Percentiles rank a stretch among this genome's conserved stretches.
phyloP scores from a whole-genome alignment of 2,113 vertebrate species.

The Ceratotherium simum region DNA sequence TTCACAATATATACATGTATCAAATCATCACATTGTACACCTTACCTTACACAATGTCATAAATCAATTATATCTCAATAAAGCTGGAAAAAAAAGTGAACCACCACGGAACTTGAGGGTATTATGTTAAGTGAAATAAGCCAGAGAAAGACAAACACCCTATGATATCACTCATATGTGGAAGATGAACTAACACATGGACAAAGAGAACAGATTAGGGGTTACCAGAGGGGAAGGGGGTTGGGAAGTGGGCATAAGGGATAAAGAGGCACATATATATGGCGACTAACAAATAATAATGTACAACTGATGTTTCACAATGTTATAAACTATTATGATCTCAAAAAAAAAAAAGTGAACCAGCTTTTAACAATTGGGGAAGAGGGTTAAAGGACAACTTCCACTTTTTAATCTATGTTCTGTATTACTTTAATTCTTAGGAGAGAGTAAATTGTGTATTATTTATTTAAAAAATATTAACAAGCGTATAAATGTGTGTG shows the following conservation, averaged over 20 bases:
- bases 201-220: too few species aligned
- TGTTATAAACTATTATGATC: too few species aligned
- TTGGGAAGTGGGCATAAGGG: too few species aligned
- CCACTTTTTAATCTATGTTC: neutral
- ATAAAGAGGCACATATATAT: too few species aligned
- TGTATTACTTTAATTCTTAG: neutral
- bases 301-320: too few species aligned
- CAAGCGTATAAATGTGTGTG: neutral
- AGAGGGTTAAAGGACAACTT: neutral
- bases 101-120: too few species aligned
- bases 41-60: neutral
- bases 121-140: too few species aligned
- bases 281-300: too few species aligned
- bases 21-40: neutral
- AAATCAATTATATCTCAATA: neutral
- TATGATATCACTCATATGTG: too few species aligned
- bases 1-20: neutral
- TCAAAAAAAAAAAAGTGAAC: neutral
- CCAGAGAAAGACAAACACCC: too few species aligned
- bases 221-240: too few species aligned
- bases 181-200: too few species aligned
- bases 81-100: neutral
- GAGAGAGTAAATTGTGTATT: neutral
- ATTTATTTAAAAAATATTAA: conserved; percentile 33
- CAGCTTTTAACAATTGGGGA: neutral